These are phyloP conservation scores for Ophthalmotilapia sp. DNA, from an alignment of 2,113 vertebrate genomes.

Conservation along the genomic window DNA sequence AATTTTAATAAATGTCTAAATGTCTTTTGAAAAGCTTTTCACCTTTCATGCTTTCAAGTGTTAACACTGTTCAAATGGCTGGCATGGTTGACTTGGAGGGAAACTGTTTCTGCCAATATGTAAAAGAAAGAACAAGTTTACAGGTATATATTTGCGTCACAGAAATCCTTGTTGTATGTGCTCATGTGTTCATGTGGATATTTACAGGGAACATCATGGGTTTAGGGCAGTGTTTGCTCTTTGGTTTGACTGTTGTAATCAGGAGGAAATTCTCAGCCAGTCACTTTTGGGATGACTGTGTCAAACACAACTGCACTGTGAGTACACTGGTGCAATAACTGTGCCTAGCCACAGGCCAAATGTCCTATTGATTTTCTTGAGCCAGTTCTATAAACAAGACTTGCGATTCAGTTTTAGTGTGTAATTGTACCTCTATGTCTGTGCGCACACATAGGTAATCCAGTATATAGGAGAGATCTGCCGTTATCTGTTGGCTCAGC, in stretches of 20 bases:
- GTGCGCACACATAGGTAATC: constrained; percentile 69
- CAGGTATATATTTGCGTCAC: background rate
- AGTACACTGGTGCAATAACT: constrained; percentile 29
- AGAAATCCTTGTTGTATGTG: background rate
- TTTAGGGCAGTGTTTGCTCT: constrained; percentile 83
- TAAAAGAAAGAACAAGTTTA: background rate
- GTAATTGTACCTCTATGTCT: background rate
- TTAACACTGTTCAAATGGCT: background rate
- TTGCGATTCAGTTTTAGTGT: background rate
- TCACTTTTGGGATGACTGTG: constrained; percentile 87
- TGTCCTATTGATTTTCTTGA: background rate
- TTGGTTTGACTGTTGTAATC: constrained; percentile 83
- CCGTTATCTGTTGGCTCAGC: constrained; percentile 83
- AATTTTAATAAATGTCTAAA: background rate
- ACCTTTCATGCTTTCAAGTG: background rate
- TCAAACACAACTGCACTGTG: constrained; percentile 85
- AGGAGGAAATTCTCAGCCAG: constrained; percentile 87
- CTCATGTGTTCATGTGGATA: background rate
- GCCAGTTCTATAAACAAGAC: background rate
- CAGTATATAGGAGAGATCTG: constrained; percentile 93
- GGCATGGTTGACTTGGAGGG: background rate
- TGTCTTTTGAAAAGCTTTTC: background rate
- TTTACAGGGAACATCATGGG: constrained; percentile 85
- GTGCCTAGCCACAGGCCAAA: background rate
- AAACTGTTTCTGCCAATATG: background rate